Evolutionary conservation across 1,140 invertebrate species (phyloP), one percentile per base, ranked within the genome.

Genomic region (Drosophila subobscura): DNA sequence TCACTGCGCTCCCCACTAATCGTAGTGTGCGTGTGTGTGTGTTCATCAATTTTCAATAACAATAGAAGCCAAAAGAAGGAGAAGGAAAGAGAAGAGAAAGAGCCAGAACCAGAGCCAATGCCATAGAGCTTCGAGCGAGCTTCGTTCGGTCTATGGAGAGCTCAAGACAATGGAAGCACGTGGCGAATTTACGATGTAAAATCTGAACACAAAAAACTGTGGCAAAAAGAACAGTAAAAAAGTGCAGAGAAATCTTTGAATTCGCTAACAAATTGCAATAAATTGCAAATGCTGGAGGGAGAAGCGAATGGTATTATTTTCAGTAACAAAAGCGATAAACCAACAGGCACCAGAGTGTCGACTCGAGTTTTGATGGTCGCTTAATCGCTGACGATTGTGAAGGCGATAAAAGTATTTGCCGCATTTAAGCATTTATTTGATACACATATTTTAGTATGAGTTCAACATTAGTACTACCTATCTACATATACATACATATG

Each of bases 1-100:
- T 79, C 77, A 52, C 58, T 74, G 27, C 41, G 14, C 20, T 3
- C 7, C 27, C 61, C 44, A 42, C 42, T 37, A 55, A 56, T 55
- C 23, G 58, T 50, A 7, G 12, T 37, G 55, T 40, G 33, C 8
- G 50, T 44, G 47, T 33, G 45, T 23, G 41, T 50, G 44, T 75
- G 73, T 72, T 85, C 72, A 85, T 76, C 66, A 76, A 85, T 84
- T 84, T 73, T 64, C 72, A 72, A 75, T 85, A 80, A 84, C 81
- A 84, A 85, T 80, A 49, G 76, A 53, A 75, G n/a, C 50, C 59
- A 55, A 55, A 55, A 55, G 46, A 72, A 67, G 54, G 47, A 66
- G 8, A 41, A 14, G 22, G 8, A 25, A 42, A 4, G 29, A 22
- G 29, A 14, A 8, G 5, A 33, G 7, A 37, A 4, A 60, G 33